Percentiles rank a stretch among this genome's conserved stretches.
Evolutionary conservation across 2,888 invertebrate genomes (phyloP).

Genomic region (Cotesia congregata): DNA sequence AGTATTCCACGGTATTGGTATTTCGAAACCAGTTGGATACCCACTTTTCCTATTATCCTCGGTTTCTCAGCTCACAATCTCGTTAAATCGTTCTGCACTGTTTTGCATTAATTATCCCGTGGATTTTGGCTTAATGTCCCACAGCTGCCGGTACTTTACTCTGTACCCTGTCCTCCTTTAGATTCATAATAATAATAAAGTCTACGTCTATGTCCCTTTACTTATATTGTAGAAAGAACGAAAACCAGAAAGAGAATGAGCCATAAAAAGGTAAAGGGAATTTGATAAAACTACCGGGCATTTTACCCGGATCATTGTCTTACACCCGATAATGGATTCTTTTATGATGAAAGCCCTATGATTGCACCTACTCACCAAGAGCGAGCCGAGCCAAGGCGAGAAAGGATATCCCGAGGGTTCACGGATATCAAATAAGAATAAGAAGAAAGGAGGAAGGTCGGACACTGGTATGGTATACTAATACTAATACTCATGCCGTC

Average conservation of each 20-base stretch:
- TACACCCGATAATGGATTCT: conserved; percentile 33
- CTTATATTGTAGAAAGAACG: too few species aligned
- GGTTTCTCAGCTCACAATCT: background rate
- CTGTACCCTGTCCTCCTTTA: background rate
- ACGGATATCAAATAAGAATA: background rate
- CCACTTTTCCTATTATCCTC: conserved; percentile 35
- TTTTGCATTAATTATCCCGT: conserved; percentile 31
- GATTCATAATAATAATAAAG: too few species aligned
- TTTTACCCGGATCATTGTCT: conserved; percentile 26
- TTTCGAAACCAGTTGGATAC: conserved; percentile 24
- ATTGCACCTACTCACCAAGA: conserved; percentile 18
- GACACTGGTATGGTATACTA: too few species aligned
- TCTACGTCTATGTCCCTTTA: too few species aligned
- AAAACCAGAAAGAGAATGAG: too few species aligned
- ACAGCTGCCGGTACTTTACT: conserved; percentile 6
- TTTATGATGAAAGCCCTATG: conserved; percentile 29
- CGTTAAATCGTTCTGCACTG: conserved; percentile 20
- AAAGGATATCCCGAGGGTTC: conserved; percentile 21
- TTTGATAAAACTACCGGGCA: background rate
- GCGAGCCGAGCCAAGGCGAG: too few species aligned
- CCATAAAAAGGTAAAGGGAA: conserved; percentile 3
- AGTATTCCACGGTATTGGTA: background rate
- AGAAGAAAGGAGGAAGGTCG: too few species aligned
- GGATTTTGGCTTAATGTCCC: background rate
- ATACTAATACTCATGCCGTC: conserved; percentile 9